Evolutionary conservation across 2,888 invertebrate species (phyloP).

Genomic region (Drosophila pseudotakahashii): DNA sequence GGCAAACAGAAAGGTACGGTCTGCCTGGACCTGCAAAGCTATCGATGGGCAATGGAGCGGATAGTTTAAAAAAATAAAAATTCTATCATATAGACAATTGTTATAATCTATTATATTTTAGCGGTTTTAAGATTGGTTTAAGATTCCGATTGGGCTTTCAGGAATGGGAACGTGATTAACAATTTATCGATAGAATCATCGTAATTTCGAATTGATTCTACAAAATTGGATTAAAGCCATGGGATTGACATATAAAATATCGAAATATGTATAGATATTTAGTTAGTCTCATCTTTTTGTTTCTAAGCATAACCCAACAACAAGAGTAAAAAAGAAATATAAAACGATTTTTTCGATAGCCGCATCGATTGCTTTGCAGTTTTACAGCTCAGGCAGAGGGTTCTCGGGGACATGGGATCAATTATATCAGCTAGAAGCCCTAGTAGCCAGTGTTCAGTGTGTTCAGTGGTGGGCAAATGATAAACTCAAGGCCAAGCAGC

Average conservation of each 20-base stretch:
- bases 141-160: too few relatives aligned
- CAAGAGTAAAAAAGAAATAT: not conserved
- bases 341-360: conserved; percentile 1
- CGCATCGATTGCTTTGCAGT: conserved; percentile 33
- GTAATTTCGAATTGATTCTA: too few relatives aligned
- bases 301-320: not conserved
- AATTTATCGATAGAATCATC: too few relatives aligned
- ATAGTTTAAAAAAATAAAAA: too few relatives aligned
- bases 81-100: too few relatives aligned
- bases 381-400: conserved; percentile 12
- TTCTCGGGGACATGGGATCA: not conserved
- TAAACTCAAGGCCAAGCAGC: conserved; percentile 59
- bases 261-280: not conserved
- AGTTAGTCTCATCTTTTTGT: not conserved
- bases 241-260: not conserved
- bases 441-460: conserved; percentile 39
- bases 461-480: conserved; percentile 53
- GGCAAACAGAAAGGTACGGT: conserved; percentile 16
- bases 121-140: too few relatives aligned
- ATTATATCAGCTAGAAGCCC: conserved; percentile 42
- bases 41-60: conserved; percentile 1
- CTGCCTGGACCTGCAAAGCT: conserved; percentile 21
- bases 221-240: too few relatives aligned
- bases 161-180: too few relatives aligned
- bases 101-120: too few relatives aligned